These are phyloP conservation scores for Hippocampus zosterae DNA, from an alignment of 2,113 vertebrate species.

Conservation along the genomic window DNA sequence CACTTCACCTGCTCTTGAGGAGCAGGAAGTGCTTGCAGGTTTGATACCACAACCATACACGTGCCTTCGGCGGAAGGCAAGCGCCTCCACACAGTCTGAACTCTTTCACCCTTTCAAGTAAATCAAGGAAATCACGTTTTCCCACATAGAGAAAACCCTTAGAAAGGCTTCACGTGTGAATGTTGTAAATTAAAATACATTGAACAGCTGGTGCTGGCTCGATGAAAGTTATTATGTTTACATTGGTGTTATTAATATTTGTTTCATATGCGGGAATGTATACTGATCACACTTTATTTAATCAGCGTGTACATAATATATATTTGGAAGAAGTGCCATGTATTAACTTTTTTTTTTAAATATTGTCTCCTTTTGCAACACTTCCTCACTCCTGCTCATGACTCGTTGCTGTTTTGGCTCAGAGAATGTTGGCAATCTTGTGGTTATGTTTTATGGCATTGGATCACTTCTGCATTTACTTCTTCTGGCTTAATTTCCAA, in stretches of 20 bases:
- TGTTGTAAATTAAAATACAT: slow-evolving; percentile 49
- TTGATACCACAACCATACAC: slow-evolving; percentile 34
- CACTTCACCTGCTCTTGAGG: slow-evolving; percentile 39
- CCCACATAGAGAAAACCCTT: slow-evolving; percentile 23
- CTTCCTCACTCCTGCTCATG: neutral
- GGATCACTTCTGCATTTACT: slow-evolving; percentile 38
- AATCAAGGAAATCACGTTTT: neutral
- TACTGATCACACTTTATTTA: slow-evolving; percentile 74
- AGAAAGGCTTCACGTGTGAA: slow-evolving; percentile 47
- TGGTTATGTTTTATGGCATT: slow-evolving; percentile 16
- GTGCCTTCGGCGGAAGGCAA: slow-evolving; percentile 26
- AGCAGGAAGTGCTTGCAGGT: slow-evolving; percentile 43
- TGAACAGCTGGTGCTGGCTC: slow-evolving; percentile 71
- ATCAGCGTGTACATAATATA: slow-evolving; percentile 72
- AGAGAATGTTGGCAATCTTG: slow-evolving; percentile 8
- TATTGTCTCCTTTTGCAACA: slow-evolving; percentile 17
- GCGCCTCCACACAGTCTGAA: slow-evolving; percentile 17
- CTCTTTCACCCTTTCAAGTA: slow-evolving; percentile 16
- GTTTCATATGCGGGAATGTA: slow-evolving; percentile 70
- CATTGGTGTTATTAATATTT: slow-evolving; percentile 49
- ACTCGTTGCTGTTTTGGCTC: slow-evolving; percentile 10
- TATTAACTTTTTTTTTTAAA: slow-evolving; percentile 32
- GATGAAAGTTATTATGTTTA: slow-evolving; percentile 51
- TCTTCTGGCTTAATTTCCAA: slow-evolving; percentile 19
- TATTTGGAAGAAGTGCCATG: slow-evolving; percentile 39